These are phyloP conservation scores for Bicyclus anynana DNA, from an alignment of 1,140 invertebrate genomes.

Conservation along the genomic window DNA sequence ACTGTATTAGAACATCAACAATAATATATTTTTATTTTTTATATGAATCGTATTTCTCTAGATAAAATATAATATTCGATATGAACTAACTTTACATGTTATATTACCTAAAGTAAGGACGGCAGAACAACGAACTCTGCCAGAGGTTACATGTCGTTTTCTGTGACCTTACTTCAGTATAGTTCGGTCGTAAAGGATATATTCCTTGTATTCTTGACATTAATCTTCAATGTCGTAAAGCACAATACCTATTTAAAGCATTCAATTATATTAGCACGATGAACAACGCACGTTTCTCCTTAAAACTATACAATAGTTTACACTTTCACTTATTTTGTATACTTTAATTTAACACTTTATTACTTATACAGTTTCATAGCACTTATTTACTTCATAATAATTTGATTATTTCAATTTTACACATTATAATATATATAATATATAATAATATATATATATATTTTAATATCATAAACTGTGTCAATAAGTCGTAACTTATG, in stretches of 20 bases:
- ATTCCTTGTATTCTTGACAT: background rate
- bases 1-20: conserved; percentile 16
- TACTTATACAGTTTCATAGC: background rate
- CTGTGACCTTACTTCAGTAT: too few relatives aligned
- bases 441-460: too few relatives aligned
- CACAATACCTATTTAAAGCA: conserved; percentile 25
- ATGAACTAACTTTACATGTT: background rate
- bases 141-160: too few relatives aligned
- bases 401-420: background rate
- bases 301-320: background rate
- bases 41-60: conserved; percentile 3
- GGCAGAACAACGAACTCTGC: too few relatives aligned
- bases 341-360: background rate
- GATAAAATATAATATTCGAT: conserved; percentile 17
- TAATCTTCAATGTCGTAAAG: conserved; percentile 17
- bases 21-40: conserved; percentile 13
- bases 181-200: too few relatives aligned
- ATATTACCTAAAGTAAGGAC: background rate
- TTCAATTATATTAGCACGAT: conserved; percentile 21
- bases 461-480: background rate
- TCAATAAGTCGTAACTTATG: too few relatives aligned
- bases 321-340: background rate
- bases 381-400: background rate
- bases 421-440: too few relatives aligned
- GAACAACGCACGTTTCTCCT: conserved; percentile 12